phyloP scores from a whole-genome alignment of 1,140 invertebrate genomes.

The Hyles euphorbiae region DNA sequence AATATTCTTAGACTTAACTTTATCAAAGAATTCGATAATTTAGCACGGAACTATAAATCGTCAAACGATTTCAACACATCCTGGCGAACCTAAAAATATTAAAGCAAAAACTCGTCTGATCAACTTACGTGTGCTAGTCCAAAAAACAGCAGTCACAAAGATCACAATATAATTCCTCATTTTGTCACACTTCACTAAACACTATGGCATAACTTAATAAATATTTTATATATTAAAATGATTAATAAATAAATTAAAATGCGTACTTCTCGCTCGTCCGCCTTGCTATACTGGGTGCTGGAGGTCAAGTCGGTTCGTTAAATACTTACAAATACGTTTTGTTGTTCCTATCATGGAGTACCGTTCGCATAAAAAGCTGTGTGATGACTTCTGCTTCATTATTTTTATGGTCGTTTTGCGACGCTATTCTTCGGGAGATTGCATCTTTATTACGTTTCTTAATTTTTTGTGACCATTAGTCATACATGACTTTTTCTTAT shows the following conservation, averaged over 20 bases:
- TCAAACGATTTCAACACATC: too few relatives aligned
- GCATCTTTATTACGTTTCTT: too few relatives aligned
- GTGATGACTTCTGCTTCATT: too few relatives aligned
- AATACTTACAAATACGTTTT: conserved; percentile 25
- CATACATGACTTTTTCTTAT: background rate
- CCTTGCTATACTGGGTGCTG: conserved; percentile 45
- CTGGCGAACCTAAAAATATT: background rate
- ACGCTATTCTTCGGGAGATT: too few relatives aligned
- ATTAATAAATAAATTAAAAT: conserved; percentile 18
- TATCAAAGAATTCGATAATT: too few relatives aligned
- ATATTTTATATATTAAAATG: conserved; percentile 13
- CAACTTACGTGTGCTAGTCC: conserved; percentile 24
- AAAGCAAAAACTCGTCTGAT: background rate
- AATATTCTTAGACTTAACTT: too few relatives aligned
- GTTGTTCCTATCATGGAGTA: conserved; percentile 15
- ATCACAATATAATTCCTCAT: conserved; percentile 18
- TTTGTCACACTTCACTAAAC: conserved; percentile 9
- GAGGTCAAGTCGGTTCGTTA: conserved; percentile 45
- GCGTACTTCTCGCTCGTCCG: conserved; percentile 32
- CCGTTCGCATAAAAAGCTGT: conserved; percentile 13
- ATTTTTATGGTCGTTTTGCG: too few relatives aligned
- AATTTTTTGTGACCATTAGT: too few relatives aligned
- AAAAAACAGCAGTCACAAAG: conserved; percentile 21
- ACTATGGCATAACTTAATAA: conserved; percentile 28
- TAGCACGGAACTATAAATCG: too few relatives aligned